A percentile compares a stretch with the other conserved stretches of the same genome.
These are phyloP conservation scores for Leptestheria dahalacensis DNA, from an alignment of 1,140 invertebrate species.

Conservation along the genomic window DNA sequence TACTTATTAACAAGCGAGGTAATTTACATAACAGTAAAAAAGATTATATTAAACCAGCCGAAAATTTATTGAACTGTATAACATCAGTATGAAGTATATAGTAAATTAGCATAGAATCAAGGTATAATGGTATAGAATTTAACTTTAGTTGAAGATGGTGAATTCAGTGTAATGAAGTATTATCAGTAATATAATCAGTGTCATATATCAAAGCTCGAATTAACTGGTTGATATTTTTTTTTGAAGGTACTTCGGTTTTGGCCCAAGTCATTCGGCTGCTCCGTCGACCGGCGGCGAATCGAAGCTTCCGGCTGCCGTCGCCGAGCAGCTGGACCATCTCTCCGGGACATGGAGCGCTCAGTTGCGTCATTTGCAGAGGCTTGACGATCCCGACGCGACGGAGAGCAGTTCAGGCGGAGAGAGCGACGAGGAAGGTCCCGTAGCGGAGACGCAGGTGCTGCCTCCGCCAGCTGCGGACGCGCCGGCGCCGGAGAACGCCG, in stretches of 20 bases:
- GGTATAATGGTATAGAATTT: too few relatives aligned
- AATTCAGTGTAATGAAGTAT: too few relatives aligned
- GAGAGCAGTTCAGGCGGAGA: constrained; percentile 84
- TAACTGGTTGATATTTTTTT: background rate
- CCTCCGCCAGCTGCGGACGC: background rate
- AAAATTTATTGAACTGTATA: too few relatives aligned
- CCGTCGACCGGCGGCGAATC: constrained; percentile 15
- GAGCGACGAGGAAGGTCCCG: constrained; percentile 68
- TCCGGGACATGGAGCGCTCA: constrained; percentile 48
- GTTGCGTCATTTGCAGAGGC: constrained; percentile 48
- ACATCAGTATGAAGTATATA: too few relatives aligned
- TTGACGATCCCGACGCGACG: constrained; percentile 80
- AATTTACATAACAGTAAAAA: too few relatives aligned
- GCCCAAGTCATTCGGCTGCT: constrained; percentile 4
- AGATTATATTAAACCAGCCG: too few relatives aligned
- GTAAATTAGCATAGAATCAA: too few relatives aligned
- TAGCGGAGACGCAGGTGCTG: background rate
- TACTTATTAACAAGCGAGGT: too few relatives aligned
- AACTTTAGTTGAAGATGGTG: too few relatives aligned
- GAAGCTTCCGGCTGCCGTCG: constrained; percentile 17
- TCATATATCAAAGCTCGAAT: too few relatives aligned
- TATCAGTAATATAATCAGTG: too few relatives aligned
- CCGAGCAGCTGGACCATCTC: constrained; percentile 25
- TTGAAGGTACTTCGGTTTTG: constrained; percentile 11
- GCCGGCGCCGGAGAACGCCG: background rate